Evolutionary conservation across 2,113 vertebrate species (phyloP), one percentile per base, ranked within the genome.

Genomic region (Elachura formosa): DNA sequence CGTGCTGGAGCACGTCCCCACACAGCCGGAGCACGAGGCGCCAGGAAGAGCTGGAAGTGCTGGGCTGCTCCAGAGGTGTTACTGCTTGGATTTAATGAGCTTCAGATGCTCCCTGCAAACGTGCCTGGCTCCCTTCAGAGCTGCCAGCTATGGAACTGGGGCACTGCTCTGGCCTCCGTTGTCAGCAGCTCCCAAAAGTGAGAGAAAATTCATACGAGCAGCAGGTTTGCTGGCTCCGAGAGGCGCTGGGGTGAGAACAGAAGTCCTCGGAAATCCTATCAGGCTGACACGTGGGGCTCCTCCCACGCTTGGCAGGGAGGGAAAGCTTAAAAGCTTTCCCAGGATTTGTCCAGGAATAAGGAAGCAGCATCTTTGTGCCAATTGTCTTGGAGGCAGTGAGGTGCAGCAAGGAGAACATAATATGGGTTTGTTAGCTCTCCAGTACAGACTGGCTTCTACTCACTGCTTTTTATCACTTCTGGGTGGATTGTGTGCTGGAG

Each of bases 381-480:
- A 9, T 63, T 94, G 95, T 92, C 79, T 96, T 43, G 46, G 93
- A 97, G 95, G 87, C 93, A 96, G 94, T 3, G 59, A 97, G 87
- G 91, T 81, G 79, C 80, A 94, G 82, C 89, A 54, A 80, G 71
- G 72, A 68, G 93, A 86, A 94, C 48, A 29, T 40, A 48, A 51
- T 40, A n/a, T 12, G 80, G 34, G 55, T 61, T 89, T 94, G 67
- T 81, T 34, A 45, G 43, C 72, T 71, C 78, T 62, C 34, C 2
- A 4, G n/a, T 14, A 45, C 38, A 45, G 84, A 15, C 45, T 49
- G 75, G 36, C 23, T 84, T 5, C 0, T 75, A 75, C 69, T 90
- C 64, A 26, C 31, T 68, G 69, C 71, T 89, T 84, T 82, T 89
- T 48, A 59, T 9, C 55, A 14, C n/a, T 36, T n/a, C 41, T 58